Percentiles rank a stretch among this genome's conserved stretches.
Conservation (phyloP, 1,140 invertebrate species). For the Drosophila sturtevanti region DNA sequence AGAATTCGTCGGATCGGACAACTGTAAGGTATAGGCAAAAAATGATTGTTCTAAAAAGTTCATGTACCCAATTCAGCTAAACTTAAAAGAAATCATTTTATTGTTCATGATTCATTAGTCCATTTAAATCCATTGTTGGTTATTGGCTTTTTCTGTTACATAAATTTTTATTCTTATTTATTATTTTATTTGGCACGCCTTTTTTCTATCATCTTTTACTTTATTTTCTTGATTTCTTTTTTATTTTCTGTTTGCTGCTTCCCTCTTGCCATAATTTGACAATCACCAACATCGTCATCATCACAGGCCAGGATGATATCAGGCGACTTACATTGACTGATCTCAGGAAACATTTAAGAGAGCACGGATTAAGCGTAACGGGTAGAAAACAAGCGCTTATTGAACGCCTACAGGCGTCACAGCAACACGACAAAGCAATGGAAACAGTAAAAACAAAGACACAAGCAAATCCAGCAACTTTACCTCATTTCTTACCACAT, state of each 20-base stretch:
- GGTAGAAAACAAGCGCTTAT: slow-evolving; percentile 65
- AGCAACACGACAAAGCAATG: neutral
- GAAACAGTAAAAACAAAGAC: neutral
- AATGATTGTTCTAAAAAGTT: too few species aligned
- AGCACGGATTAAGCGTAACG: slow-evolving; percentile 57
- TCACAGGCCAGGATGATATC: slow-evolving; percentile 54
- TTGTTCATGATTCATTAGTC: neutral
- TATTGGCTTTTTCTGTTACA: slow-evolving; percentile 31
- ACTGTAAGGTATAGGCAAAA: too few species aligned
- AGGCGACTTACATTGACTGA: slow-evolving; percentile 61
- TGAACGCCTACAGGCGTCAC: slow-evolving; percentile 56
- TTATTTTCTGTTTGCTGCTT: slow-evolving; percentile 47
- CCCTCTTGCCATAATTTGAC: slow-evolving; percentile 30
- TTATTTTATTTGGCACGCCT: neutral
- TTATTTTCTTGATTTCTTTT: slow-evolving; percentile 53
- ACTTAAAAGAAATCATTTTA: too few species aligned
- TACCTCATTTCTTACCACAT: slow-evolving; percentile 52
- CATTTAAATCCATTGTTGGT: slow-evolving; percentile 27
- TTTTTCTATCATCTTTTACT: slow-evolving; percentile 53
- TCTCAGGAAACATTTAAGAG: slow-evolving; percentile 63
- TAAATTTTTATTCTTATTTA: slow-evolving; percentile 8
- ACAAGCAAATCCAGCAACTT: slow-evolving; percentile 21
- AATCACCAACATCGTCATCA: slow-evolving; percentile 4
- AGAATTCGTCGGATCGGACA: too few species aligned
- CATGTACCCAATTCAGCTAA: too few species aligned